These are phyloP conservation scores for Aptenodytes forsteri DNA, from an alignment of 2,113 vertebrate species.

Conservation along the genomic window DNA sequence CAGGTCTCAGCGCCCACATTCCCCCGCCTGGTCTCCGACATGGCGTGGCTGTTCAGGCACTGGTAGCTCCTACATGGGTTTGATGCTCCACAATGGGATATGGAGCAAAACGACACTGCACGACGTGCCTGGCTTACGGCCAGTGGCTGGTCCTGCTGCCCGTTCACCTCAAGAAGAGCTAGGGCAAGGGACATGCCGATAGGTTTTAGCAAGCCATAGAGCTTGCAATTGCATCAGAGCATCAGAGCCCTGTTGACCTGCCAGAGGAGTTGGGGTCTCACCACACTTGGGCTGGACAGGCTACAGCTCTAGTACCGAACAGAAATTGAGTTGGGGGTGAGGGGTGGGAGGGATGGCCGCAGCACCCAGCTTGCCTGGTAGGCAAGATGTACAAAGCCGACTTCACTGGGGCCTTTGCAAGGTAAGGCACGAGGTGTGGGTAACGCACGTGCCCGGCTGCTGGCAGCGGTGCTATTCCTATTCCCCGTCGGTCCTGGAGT, in stretches of 20 bases:
- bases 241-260: neutral
- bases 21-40: neutral
- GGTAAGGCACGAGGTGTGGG: neutral
- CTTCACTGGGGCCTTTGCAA: neutral
- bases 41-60: fast-evolving
- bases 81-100: neutral
- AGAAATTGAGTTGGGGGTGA: neutral
- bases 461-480: fast-evolving
- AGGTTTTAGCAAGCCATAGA: neutral
- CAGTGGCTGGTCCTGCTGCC: neutral
- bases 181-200: neutral
- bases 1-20: neutral
- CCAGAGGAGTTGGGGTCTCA: neutral
- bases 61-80: fast-evolving
- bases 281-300: neutral
- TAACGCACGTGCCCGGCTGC: fast-evolving
- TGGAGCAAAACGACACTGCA: neutral
- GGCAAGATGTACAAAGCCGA: fast-evolving
- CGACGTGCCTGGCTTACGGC: neutral
- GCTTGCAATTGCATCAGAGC: neutral
- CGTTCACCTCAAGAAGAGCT: neutral
- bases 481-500: fast-evolving
- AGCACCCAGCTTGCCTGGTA: neutral
- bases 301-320: neutral
- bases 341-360: fast-evolving